Conservation (phyloP, 1,140 invertebrate genomes). For the Trypoxylus dichotomus region DNA sequence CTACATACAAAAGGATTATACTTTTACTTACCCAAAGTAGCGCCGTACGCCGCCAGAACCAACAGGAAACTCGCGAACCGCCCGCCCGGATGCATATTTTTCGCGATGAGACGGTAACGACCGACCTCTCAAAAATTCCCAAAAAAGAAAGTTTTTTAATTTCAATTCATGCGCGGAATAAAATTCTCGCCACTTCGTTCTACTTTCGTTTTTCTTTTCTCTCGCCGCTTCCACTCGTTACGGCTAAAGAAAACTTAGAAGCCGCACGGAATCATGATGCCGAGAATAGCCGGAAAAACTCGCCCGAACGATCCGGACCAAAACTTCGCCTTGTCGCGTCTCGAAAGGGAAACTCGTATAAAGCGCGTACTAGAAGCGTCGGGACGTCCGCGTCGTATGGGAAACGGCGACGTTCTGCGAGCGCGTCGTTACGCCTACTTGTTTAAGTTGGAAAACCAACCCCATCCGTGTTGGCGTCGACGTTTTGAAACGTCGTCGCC, state of each 20-base stretch:
- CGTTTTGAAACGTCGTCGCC: background rate
- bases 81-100: background rate
- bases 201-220: background rate
- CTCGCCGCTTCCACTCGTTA: too few species aligned
- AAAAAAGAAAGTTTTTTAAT: background rate
- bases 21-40: background rate
- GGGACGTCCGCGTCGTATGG: conserved; percentile 1
- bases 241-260: too few species aligned
- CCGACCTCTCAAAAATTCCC: background rate
- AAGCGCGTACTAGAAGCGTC: background rate
- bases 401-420: conserved; percentile 17
- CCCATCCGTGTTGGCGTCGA: conserved; percentile 6
- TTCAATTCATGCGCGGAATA: background rate
- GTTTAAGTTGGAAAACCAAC: background rate
- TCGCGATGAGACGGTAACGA: background rate
- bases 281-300: background rate
- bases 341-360: background rate
- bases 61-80: background rate
- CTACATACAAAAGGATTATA: background rate
- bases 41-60: background rate
- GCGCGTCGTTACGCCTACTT: conserved; percentile 15
- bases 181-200: background rate
- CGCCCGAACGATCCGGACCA: background rate
- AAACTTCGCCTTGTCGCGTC: background rate
- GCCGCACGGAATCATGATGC: too few species aligned